These are phyloP conservation scores for Ditylenchus dipsaci DNA, from an alignment of 1,140 invertebrate genomes.

Conservation along the genomic window DNA sequence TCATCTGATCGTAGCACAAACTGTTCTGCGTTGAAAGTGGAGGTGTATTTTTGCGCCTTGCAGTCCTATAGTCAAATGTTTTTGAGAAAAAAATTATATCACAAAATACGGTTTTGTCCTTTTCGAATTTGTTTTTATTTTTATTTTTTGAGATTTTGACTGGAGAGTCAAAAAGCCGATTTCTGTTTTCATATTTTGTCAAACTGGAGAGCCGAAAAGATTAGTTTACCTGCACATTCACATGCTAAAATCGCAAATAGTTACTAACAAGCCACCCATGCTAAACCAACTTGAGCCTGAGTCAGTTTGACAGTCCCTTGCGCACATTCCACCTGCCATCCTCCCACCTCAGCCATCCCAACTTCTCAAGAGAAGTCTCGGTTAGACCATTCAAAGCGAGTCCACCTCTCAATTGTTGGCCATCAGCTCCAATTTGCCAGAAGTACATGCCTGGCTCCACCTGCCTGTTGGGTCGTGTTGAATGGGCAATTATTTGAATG, in stretches of 20 bases:
- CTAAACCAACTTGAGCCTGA: conserved; percentile 37
- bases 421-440: conserved; percentile 27
- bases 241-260: conserved; percentile 26
- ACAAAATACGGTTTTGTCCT: too few relatives aligned
- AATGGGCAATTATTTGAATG: conserved; percentile 37
- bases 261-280: conserved; percentile 13
- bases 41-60: conserved; percentile 46
- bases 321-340: conserved; percentile 35
- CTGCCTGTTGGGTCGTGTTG: conserved; percentile 38
- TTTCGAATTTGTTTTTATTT: too few relatives aligned
- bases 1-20: conserved; percentile 38
- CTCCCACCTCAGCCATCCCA: conserved; percentile 47
- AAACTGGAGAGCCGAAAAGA: too few relatives aligned
- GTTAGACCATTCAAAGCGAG: conserved; percentile 36
- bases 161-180: too few relatives aligned
- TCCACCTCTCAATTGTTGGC: conserved; percentile 21
- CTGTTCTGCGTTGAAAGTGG: conserved; percentile 49
- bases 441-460: conserved; percentile 49
- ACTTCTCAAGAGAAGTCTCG: conserved; percentile 43
- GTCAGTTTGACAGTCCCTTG: conserved; percentile 46
- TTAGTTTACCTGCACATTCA: conserved; percentile 30
- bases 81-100: too few relatives aligned
- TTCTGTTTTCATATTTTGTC: too few relatives aligned
- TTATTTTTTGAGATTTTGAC: too few relatives aligned
- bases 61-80: conserved; percentile 20